Evolutionary conservation across 1,140 invertebrate genomes (phyloP).

Genomic region (Euwallacea fornicatus): DNA sequence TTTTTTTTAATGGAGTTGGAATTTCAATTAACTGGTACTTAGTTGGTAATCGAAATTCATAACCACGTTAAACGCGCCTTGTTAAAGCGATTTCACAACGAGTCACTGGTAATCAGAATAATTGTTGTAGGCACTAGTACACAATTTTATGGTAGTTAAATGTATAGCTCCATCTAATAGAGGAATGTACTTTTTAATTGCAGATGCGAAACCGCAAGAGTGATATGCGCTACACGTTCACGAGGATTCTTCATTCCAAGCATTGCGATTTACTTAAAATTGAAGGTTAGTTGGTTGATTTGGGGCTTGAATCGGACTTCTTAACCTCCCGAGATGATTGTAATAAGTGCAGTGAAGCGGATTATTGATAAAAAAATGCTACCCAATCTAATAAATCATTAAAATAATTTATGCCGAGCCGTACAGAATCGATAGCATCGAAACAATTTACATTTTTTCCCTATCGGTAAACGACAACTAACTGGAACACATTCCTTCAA

Average conservation of each 20-base stretch:
- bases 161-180: background rate
- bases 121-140: background rate
- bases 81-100: background rate
- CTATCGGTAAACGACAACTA: slow-evolving; percentile 29
- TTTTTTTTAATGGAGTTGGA: background rate
- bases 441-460: slow-evolving; percentile 33
- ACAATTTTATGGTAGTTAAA: background rate
- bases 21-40: background rate
- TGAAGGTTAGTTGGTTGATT: too few species aligned
- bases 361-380: slow-evolving; percentile 1
- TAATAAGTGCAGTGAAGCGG: background rate
- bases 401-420: slow-evolving; percentile 4
- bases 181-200: background rate
- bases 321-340: too few species aligned
- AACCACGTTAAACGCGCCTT: background rate
- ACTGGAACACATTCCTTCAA: slow-evolving; percentile 31
- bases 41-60: background rate
- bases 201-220: background rate
- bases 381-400: slow-evolving; percentile 8
- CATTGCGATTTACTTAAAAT: too few species aligned
- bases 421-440: slow-evolving; percentile 26
- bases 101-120: background rate
- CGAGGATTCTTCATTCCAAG: background rate
- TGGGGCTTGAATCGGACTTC: too few species aligned
- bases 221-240: background rate